Conservation (phyloP, 2,888 invertebrate genomes). For the Cremastinae sp. region DNA sequence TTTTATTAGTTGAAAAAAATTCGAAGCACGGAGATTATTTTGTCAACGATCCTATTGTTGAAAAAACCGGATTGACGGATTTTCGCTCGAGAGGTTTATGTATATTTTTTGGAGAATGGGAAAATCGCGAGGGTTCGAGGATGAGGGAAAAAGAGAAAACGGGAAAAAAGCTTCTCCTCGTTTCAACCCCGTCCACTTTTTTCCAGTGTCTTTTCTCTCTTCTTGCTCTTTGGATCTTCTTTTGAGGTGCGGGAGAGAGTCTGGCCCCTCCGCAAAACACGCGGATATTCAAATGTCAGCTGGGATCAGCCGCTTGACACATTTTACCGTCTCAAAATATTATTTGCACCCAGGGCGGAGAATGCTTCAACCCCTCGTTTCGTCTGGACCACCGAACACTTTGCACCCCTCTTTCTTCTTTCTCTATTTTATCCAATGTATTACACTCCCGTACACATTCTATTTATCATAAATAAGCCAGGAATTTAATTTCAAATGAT, state of each 20-base stretch:
- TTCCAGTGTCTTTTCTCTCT: slow-evolving; percentile 31
- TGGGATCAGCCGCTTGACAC: slow-evolving; percentile 79
- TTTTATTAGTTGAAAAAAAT: too few species aligned
- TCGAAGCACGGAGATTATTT: background rate
- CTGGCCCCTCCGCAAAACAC: slow-evolving; percentile 41
- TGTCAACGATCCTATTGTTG: slow-evolving; percentile 6
- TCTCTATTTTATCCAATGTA: slow-evolving; percentile 26
- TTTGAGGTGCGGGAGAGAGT: slow-evolving; percentile 37
- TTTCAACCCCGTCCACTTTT: slow-evolving; percentile 42
- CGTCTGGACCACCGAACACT: slow-evolving; percentile 55
- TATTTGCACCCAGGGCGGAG: slow-evolving; percentile 72
- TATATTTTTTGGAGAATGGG: slow-evolving; percentile 30
- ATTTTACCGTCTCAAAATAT: slow-evolving; percentile 79
- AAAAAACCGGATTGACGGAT: slow-evolving; percentile 46
- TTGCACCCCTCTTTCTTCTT: slow-evolving; percentile 10
- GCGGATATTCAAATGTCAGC: slow-evolving; percentile 79
- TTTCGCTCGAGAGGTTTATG: slow-evolving; percentile 40
- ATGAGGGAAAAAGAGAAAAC: slow-evolving; percentile 6
- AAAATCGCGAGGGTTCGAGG: slow-evolving; percentile 15
- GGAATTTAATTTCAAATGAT: background rate
- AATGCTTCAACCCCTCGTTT: slow-evolving; percentile 57
- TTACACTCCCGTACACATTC: background rate
- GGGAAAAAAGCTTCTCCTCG: slow-evolving; percentile 30
- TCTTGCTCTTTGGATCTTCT: slow-evolving; percentile 6
- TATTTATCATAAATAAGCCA: too few species aligned